Conservation (phyloP, 2,797 vertebrate genomes). For the Pseudochirops cupreus region DNA sequence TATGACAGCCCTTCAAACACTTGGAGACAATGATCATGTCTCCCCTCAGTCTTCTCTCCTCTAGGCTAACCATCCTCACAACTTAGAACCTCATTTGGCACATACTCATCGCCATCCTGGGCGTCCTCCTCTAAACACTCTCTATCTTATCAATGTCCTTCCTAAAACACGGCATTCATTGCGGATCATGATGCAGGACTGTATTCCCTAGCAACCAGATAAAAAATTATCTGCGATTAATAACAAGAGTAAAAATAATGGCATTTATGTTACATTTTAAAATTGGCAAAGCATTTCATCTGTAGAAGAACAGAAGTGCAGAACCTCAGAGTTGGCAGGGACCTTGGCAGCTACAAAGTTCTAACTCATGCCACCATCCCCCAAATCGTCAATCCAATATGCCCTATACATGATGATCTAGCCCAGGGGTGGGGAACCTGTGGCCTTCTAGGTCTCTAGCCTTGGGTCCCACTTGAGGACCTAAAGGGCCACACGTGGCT, state of each 20-base stretch:
- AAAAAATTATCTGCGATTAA: neutral
- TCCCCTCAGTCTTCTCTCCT: neutral
- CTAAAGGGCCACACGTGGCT: no score
- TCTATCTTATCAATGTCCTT: neutral
- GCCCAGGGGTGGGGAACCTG: no score
- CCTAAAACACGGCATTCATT: neutral
- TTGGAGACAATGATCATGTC: neutral
- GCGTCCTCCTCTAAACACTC: neutral
- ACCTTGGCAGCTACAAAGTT: neutral
- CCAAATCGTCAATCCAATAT: neutral
- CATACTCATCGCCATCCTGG: neutral
- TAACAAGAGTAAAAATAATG: neutral
- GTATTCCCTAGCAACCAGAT: neutral
- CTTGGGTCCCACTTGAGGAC: no score
- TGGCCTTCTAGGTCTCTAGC: no score
- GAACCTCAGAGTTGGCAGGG: neutral
- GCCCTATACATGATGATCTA: neutral
- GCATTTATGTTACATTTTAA: neutral
- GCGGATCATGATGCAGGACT: neutral
- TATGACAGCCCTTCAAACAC: neutral
- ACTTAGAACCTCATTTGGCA: neutral
- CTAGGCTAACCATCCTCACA: neutral
- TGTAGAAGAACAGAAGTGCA: neutral
- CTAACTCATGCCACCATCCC: neutral
- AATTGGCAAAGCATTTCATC: neutral